Conservation (phyloP, 2,888 invertebrate genomes). For the Graphium colonna region DNA sequence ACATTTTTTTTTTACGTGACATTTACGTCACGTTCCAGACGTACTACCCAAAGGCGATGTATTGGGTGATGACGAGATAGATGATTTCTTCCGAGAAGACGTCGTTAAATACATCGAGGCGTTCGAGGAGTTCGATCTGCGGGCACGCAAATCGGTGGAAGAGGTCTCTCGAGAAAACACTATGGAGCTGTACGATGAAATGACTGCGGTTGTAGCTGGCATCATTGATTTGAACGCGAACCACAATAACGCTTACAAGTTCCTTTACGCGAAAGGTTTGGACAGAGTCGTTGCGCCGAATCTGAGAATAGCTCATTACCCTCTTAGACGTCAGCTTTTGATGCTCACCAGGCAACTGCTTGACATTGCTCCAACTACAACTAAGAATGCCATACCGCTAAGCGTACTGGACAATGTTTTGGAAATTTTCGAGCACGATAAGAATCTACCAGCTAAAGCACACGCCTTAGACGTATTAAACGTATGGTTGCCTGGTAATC, state of each 20-base stretch:
- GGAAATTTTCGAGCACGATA: constrained; percentile 52
- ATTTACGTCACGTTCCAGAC: background rate
- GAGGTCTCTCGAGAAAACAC: constrained; percentile 34
- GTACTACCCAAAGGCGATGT: background rate
- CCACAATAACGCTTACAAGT: constrained; percentile 42
- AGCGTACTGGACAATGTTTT: constrained; percentile 49
- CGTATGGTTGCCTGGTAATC: constrained; percentile 58
- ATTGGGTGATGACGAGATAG: background rate
- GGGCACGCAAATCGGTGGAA: constrained; percentile 29
- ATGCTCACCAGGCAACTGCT: constrained; percentile 47
- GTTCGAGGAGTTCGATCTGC: constrained; percentile 33
- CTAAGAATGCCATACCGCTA: constrained; percentile 42
- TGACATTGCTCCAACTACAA: constrained; percentile 43
- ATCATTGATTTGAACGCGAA: constrained; percentile 40
- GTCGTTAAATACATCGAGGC: constrained; percentile 34
- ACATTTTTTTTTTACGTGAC: background rate
- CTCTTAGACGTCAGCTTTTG: constrained; percentile 43
- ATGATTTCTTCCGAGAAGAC: constrained; percentile 17
- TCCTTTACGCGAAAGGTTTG: constrained; percentile 51
- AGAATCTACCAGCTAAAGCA: constrained; percentile 47
- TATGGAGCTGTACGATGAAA: constrained; percentile 36
- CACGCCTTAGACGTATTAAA: constrained; percentile 50
- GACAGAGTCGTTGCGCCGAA: constrained; percentile 43
- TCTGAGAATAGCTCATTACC: constrained; percentile 34
- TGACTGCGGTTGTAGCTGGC: constrained; percentile 37